A percentile compares a stretch with the other conserved stretches of the same genome.
Evolutionary conservation across 2,888 invertebrate genomes (phyloP).

Genomic region (Coenonympha glycerion): DNA sequence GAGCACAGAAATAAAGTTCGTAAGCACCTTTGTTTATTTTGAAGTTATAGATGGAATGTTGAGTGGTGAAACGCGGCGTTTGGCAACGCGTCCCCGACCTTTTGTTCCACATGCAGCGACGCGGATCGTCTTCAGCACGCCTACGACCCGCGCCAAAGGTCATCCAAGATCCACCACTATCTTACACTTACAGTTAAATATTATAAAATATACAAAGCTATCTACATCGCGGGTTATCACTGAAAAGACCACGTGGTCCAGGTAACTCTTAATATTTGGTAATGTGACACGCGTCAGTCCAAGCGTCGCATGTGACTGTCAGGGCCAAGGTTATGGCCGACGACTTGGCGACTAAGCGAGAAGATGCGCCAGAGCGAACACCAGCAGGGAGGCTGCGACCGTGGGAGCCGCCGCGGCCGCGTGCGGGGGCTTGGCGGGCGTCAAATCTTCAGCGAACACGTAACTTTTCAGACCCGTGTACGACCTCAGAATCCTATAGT

Average conservation of each 20-base stretch:
- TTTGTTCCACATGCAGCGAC: constrained; percentile 41
- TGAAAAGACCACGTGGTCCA: constrained; percentile 60
- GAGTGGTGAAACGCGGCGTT: constrained; percentile 55
- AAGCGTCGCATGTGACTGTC: constrained; percentile 44
- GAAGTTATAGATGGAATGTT: constrained; percentile 56
- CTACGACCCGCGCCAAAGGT: constrained; percentile 46
- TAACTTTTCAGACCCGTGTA: constrained; percentile 79
- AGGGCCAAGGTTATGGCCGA: constrained; percentile 40
- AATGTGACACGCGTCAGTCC: constrained; percentile 60
- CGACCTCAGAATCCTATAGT: constrained; percentile 80
- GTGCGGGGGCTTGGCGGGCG: constrained; percentile 29
- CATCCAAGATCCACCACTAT: constrained; percentile 31
- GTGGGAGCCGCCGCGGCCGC: constrained; percentile 48
- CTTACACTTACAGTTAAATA: constrained; percentile 29
- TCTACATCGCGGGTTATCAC: constrained; percentile 67
- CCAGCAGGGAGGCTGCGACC: constrained; percentile 45
- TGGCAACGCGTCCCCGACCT: constrained; percentile 66
- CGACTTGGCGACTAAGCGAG: constrained; percentile 51
- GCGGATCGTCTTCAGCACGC: constrained; percentile 55
- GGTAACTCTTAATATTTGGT: constrained; percentile 74
- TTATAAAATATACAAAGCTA: constrained; percentile 56
- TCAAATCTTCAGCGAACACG: constrained; percentile 69
- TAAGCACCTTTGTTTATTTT: constrained; percentile 15
- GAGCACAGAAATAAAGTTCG: neutral
- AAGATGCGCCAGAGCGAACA: constrained; percentile 54